phyloP scores from a whole-genome alignment of 2,113 vertebrate species.

The Hydrochoerus hydrochaeris region DNA sequence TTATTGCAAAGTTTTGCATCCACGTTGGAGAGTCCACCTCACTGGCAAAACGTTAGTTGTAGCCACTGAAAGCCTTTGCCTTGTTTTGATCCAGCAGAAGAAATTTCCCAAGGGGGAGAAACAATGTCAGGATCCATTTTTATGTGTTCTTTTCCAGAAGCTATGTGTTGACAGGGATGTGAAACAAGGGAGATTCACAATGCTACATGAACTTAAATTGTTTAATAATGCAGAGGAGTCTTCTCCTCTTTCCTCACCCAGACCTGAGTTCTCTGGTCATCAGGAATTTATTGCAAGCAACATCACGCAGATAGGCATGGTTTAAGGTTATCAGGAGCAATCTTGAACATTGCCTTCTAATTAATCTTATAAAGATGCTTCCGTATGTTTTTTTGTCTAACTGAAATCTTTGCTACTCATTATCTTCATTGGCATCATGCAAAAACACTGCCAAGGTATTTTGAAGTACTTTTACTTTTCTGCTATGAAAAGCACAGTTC shows the following conservation, averaged over 20 bases:
- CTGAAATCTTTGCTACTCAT: not conserved
- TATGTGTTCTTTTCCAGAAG: not conserved
- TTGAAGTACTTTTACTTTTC: not conserved
- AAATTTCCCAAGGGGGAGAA: not conserved
- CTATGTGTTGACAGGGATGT: not conserved
- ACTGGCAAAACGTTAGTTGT: not conserved
- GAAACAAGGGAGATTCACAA: not conserved
- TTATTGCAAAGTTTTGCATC: not conserved
- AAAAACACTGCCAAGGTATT: slow-evolving; percentile 13
- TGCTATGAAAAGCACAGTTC: slow-evolving; percentile 52
- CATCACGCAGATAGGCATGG: not conserved
- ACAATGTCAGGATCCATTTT: not conserved
- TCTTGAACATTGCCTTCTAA: not conserved
- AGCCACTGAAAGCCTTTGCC: not conserved
- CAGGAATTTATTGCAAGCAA: not conserved
- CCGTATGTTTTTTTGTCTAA: not conserved
- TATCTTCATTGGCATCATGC: not conserved
- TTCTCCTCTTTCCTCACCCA: not conserved
- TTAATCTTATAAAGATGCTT: slow-evolving; percentile 19
- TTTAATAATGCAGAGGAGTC: not conserved
- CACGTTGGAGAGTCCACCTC: not conserved
- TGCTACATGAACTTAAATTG: not conserved
- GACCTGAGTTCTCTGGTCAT: slow-evolving; percentile 5
- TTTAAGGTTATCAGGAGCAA: not conserved
- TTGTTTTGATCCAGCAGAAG: not conserved